Conservation (phyloP, 2,888 invertebrate species). For the Diarsia rubi region DNA sequence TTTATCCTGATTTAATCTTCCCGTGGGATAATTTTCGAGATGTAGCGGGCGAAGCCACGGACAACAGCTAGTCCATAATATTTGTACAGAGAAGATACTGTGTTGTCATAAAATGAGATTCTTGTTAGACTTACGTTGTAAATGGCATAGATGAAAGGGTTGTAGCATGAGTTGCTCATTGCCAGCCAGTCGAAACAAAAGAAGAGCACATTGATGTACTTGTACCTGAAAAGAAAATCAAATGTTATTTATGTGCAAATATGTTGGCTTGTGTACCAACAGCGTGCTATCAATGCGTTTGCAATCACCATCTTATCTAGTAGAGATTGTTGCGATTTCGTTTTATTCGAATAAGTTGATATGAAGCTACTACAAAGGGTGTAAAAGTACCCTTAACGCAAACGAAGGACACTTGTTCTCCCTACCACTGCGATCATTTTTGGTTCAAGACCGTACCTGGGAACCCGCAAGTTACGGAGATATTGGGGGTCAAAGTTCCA, state of each 20-base stretch:
- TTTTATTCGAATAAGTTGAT: not conserved
- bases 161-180: constrained; percentile 97
- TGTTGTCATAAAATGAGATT: not conserved
- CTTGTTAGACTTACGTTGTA: constrained; percentile 93
- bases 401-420: no score
- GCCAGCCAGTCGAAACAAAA: constrained; percentile 97
- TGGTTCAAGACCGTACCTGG: no score
- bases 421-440: no score
- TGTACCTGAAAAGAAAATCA: constrained; percentile 90
- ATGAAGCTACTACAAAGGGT: no score
- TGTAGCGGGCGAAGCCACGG: no score
- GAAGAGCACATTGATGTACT: constrained; percentile 96
- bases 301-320: not conserved
- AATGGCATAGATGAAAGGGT: constrained; percentile 97
- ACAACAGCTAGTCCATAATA: no score
- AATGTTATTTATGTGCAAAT: not conserved
- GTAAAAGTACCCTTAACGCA: no score
- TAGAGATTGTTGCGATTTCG: not conserved
- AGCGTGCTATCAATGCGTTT: not conserved
- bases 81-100: not conserved
- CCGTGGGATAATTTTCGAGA: no score
- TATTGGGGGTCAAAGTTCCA: no score
- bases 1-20: no score
- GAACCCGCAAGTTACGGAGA: no score
- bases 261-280: not conserved